Evolutionary conservation across 2,113 vertebrate genomes (phyloP), one percentile per base, ranked within the genome.

Genomic region (Elachura formosa): DNA sequence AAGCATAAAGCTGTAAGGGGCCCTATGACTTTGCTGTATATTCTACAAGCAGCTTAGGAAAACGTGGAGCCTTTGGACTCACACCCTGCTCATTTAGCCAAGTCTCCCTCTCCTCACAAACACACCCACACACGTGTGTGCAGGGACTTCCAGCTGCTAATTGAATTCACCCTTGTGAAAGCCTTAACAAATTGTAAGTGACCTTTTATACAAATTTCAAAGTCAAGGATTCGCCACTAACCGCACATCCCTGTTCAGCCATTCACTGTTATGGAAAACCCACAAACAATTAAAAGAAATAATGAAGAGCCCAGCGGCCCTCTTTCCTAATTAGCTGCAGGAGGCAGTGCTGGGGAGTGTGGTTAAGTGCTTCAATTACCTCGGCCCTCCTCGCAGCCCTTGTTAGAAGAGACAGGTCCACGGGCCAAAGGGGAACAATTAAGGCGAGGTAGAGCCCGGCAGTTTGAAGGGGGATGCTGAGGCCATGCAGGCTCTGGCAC

Each of bases 251-350:
- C 90, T 94, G 67, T 66, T 81, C 97, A 93, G 87, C 90, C 93
- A 90, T 97, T 97, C 97, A 90, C 95, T 40, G 83, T 96, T 97
- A 96, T 63, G 96, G 95, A 96, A 96, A 96, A 96, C 94, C 97
- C 87, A 95, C 96, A 97, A 97, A 98, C 97, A 98, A 98, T 98
- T 98, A 97, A 93, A 97, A 97, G 96, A 97, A 97, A 88, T 94
- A 95, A 92, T 82, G 21, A 69, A 79, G 78, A 94, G 97, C 97
- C 96, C 96, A 96, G 94, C 68, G 87, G 97, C 88, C 97, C 94
- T 96, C 61, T 85, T 96, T 96, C 91, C 97, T 98, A 97, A 98
- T 97, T 97, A 98, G 95, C 96, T 94, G 94, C 92, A 94, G 94
- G 94, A 96, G 95, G 93, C 94, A 75, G 84, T 83, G 89, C 96